These are phyloP conservation scores for Arremon brunneinucha DNA, from an alignment of 2,797 vertebrate species.

Conservation along the genomic window DNA sequence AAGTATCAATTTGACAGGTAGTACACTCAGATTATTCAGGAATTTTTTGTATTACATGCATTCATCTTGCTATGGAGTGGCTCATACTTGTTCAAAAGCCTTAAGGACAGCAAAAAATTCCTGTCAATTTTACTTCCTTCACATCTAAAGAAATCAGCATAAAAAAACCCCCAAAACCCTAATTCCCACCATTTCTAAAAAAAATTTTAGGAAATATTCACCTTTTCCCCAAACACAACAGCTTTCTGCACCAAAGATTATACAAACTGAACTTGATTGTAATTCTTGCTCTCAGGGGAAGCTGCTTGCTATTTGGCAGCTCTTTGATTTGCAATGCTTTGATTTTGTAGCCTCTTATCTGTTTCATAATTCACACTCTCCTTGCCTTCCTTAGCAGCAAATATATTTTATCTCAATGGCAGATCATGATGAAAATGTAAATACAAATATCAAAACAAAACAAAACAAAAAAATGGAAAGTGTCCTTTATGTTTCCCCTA, in stretches of 20 bases:
- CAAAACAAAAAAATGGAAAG: neutral
- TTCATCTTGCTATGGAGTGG: neutral
- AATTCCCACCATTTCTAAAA: neutral
- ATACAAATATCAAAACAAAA: neutral
- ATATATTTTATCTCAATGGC: neutral
- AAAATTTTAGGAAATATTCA: neutral
- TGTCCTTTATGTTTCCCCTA: neutral
- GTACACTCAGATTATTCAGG: neutral
- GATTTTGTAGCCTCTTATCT: slow-evolving; percentile 22
- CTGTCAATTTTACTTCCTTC: neutral
- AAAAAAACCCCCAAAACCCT: neutral
- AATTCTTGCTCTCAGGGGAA: slow-evolving; percentile 4
- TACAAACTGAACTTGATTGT: neutral
- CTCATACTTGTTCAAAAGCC: neutral
- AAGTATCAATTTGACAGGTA: neutral
- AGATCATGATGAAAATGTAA: neutral
- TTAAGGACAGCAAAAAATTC: neutral
- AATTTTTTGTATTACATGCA: neutral
- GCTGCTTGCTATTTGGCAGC: neutral
- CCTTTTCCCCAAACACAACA: neutral
- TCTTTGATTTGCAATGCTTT: slow-evolving; percentile 10
- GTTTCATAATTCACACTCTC: neutral
- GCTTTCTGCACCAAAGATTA: neutral
- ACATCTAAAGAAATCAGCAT: neutral
- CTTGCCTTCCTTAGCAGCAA: neutral